Evolutionary conservation across 37 sponge, comb jelly and placozoan genomes (phyloP).

Genomic region (Agelas oroides): DNA sequence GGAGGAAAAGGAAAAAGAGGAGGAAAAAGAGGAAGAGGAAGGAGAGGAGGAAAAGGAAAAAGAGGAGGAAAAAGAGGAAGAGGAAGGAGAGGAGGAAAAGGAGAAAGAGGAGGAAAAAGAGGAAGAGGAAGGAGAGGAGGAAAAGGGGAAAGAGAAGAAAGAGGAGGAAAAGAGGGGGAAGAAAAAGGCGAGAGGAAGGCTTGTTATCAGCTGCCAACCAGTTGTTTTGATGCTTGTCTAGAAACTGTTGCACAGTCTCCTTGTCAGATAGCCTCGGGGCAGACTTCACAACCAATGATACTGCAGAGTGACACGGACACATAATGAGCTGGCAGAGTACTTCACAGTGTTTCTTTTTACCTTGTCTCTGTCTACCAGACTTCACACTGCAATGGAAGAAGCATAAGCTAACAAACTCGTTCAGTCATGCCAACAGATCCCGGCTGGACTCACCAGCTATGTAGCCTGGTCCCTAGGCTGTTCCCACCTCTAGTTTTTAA

Average conservation of each 20-base stretch:
- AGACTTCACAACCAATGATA: conserved; percentile 2
- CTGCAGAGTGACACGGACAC: no score
- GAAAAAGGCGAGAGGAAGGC: neutral
- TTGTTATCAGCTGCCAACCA: neutral
- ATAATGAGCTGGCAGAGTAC: no score
- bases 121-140: neutral
- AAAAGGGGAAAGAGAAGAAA: neutral
- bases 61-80: neutral
- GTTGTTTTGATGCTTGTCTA: conserved; percentile 36
- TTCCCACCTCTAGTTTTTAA: no score
- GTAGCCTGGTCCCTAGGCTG: no score
- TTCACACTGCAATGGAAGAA: neutral
- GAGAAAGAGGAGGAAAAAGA: neutral
- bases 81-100: conserved; percentile 1
- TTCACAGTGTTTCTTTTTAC: no score
- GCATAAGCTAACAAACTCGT: neutral
- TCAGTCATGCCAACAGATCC: no score
- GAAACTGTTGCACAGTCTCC: conserved; percentile 23
- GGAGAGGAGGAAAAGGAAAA: conserved; percentile 2
- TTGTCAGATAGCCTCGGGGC: conserved; percentile 25
- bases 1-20: neutral
- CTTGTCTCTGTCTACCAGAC: neutral
- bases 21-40: neutral
- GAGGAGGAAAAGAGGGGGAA: neutral
- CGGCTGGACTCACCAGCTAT: no score